A percentile compares a stretch with the other conserved stretches of the same genome.
These are phyloP conservation scores for Mercenaria mercenaria DNA, from an alignment of 1,140 invertebrate genomes.

Conservation along the genomic window DNA sequence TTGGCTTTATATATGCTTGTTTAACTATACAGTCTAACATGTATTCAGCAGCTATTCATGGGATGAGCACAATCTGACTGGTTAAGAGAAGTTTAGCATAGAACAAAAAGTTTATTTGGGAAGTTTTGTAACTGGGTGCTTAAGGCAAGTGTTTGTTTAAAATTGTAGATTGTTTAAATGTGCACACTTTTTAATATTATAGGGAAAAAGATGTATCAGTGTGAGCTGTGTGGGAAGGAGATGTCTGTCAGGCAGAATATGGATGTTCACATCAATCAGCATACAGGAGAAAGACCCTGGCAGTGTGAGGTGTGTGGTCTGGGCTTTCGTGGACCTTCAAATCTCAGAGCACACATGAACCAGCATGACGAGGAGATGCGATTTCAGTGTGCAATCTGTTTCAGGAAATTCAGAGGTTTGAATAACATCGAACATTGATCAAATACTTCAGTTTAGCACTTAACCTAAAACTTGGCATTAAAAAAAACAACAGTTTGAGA, in stretches of 20 bases:
- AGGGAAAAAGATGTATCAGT: conserved; percentile 24
- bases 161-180: too few species aligned
- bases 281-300: conserved; percentile 74
- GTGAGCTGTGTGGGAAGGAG: conserved; percentile 17
- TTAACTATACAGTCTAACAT: too few species aligned
- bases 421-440: too few species aligned
- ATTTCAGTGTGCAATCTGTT: conserved; percentile 49
- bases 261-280: conserved; percentile 43
- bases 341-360: conserved; percentile 72
- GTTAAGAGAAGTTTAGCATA: too few species aligned
- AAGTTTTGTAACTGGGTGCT: too few species aligned
- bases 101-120: too few species aligned
- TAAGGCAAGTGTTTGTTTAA: too few species aligned
- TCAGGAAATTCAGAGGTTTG: conserved; percentile 63
- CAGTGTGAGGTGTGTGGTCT: conserved; percentile 72
- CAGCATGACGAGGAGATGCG: conserved; percentile 61
- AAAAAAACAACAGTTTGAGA: not conserved
- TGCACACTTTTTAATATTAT: too few species aligned
- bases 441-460: too few species aligned
- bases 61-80: too few species aligned
- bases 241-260: conserved; percentile 7
- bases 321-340: conserved; percentile 72
- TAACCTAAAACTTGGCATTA: not conserved
- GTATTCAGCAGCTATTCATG: too few species aligned
- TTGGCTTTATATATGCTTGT: too few species aligned